phyloP scores from a whole-genome alignment of 2,888 invertebrate genomes.

The Amphiduros pacificus region DNA sequence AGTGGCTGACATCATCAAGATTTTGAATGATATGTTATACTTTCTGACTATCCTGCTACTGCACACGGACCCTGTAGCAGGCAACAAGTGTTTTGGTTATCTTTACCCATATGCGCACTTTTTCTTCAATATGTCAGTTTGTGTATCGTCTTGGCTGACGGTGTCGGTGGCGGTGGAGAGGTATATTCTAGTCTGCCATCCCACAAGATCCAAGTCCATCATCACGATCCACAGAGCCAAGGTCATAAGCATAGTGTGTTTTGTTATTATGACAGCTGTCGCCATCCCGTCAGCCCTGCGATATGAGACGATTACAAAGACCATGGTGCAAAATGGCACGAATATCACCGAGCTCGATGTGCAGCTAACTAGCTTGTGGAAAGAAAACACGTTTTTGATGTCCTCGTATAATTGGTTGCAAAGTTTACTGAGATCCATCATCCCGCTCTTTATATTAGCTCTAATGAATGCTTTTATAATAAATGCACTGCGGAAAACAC shows the following conservation, averaged over 20 bases:
- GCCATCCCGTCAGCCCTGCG: constrained; percentile 33
- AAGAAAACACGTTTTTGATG: constrained; percentile 25
- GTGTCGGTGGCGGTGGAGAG: constrained; percentile 53
- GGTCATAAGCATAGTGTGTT: constrained; percentile 27
- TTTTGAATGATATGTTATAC: constrained; percentile 49
- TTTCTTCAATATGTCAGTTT: constrained; percentile 48
- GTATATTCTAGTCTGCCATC: constrained; percentile 50
- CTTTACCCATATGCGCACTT: constrained; percentile 54
- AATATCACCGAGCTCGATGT: constrained; percentile 25
- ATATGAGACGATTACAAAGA: constrained; percentile 22
- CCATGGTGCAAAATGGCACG: constrained; percentile 13
- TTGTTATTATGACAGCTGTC: constrained; percentile 29
- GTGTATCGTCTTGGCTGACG: constrained; percentile 51
- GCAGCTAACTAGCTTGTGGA: constrained; percentile 32
- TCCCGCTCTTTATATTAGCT: constrained; percentile 35
- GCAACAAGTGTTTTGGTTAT: constrained; percentile 37
- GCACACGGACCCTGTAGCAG: constrained; percentile 33
- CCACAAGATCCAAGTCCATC: constrained; percentile 38
- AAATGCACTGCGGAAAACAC: constrained; percentile 33
- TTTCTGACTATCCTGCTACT: constrained; percentile 39
- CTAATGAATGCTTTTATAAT: constrained; percentile 36
- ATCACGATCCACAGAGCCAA: constrained; percentile 43
- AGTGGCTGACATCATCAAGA: constrained; percentile 49
- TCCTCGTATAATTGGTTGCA: constrained; percentile 34
- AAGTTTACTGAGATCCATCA: constrained; percentile 34